phyloP scores from a whole-genome alignment of 2,888 invertebrate species.

The Tuta absoluta region DNA sequence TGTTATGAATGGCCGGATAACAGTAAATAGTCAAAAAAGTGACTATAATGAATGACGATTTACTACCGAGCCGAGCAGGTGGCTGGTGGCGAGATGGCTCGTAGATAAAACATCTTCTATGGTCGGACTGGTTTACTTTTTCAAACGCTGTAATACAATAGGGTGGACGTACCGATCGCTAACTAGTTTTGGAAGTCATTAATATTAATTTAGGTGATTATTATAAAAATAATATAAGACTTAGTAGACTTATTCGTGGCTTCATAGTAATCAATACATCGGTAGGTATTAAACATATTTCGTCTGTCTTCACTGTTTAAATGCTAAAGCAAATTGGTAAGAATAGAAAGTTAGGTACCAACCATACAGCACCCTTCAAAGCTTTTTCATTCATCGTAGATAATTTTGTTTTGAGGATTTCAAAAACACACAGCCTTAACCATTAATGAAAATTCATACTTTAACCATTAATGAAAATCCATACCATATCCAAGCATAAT shows the following conservation, averaged over 20 bases:
- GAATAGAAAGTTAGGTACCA: too few relatives aligned
- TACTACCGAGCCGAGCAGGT: constrained; percentile 64
- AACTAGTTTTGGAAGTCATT: background rate
- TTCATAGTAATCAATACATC: background rate
- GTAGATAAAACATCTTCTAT: constrained; percentile 57
- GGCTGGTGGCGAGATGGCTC: constrained; percentile 53
- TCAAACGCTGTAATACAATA: constrained; percentile 29
- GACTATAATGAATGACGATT: constrained; percentile 71
- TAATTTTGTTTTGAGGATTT: too few relatives aligned
- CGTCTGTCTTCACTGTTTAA: too few relatives aligned
- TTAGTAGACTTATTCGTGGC: background rate
- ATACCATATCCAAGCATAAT: too few relatives aligned
- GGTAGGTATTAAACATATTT: too few relatives aligned
- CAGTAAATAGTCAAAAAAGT: constrained; percentile 66
- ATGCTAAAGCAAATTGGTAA: too few relatives aligned
- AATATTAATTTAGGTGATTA: background rate
- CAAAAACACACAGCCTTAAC: too few relatives aligned
- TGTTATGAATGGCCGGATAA: constrained; percentile 49
- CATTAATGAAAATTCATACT: too few relatives aligned
- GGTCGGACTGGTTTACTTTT: constrained; percentile 52
- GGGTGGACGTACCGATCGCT: background rate
- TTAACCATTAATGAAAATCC: too few relatives aligned
- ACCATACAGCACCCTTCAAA: too few relatives aligned
- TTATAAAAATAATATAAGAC: background rate
- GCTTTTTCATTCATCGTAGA: too few relatives aligned